Evolutionary conservation across 2,797 vertebrate species (phyloP).

Genomic region (Sylvilagus floridanus): DNA sequence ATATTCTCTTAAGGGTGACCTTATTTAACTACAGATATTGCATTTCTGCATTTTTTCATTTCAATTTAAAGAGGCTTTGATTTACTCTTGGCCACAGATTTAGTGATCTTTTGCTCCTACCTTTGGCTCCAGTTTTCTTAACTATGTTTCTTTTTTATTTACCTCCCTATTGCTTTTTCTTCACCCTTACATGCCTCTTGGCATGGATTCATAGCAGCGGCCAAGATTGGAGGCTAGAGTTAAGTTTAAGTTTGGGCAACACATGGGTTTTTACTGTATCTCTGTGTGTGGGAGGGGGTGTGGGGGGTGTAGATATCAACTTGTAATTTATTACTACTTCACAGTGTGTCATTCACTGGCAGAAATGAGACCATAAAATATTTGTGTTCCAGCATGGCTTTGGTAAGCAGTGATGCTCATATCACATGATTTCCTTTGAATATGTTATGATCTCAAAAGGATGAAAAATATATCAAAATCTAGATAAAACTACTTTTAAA

Average conservation of each 20-base stretch:
- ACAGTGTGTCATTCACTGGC: conserved; percentile 41
- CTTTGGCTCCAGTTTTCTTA: conserved; percentile 57
- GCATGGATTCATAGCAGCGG: conserved; percentile 47
- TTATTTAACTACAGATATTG: conserved; percentile 79
- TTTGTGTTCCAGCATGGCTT: conserved; percentile 39
- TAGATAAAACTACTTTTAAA: conserved; percentile 8
- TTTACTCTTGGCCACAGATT: conserved; percentile 68
- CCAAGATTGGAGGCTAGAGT: conserved; percentile 18
- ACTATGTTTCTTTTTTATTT: conserved; percentile 28
- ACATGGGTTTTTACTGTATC: neutral
- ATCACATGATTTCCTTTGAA: neutral
- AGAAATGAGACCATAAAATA: conserved; percentile 52
- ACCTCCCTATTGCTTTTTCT: neutral
- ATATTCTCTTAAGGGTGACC: conserved; percentile 84
- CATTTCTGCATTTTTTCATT: conserved; percentile 79
- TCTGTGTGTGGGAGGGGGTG: neutral
- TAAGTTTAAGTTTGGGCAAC: conserved; percentile 53
- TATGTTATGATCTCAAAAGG: conserved; percentile 26
- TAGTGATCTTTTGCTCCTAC: conserved; percentile 49
- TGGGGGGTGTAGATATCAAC: conserved; percentile 63
- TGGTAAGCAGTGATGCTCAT: conserved; percentile 18
- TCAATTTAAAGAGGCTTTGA: conserved; percentile 79
- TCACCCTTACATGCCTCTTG: neutral
- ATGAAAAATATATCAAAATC: neutral
- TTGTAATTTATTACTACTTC: conserved; percentile 64